Percentiles rank a stretch among this genome's conserved stretches.
Evolutionary conservation across 2,113 vertebrate species (phyloP).

Genomic region (Petrocephalus microphthalmus): DNA sequence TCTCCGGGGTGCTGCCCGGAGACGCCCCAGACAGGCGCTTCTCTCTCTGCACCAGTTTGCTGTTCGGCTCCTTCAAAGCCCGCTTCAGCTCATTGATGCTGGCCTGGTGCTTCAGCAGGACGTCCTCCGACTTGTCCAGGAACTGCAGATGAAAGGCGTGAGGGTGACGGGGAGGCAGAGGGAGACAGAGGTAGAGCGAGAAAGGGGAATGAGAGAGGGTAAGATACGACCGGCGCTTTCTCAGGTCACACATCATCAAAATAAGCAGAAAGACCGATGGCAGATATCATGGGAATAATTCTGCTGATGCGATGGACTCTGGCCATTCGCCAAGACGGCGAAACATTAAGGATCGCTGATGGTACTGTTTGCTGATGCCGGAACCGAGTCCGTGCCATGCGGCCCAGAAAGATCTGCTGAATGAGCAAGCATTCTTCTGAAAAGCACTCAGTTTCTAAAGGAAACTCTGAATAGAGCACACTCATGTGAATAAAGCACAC

Average conservation of each 20-base stretch:
- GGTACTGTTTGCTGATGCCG: slow-evolving; percentile 1
- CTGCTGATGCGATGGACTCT: not conserved
- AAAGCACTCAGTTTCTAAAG: not conserved
- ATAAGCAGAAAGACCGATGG: not conserved
- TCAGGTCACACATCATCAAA: not conserved
- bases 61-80: slow-evolving; percentile 89
- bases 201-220: not conserved
- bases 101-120: slow-evolving; percentile 95
- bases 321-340: not conserved
- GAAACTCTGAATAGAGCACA: not conserved
- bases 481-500: not conserved
- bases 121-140: slow-evolving; percentile 89
- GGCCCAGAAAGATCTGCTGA: not conserved
- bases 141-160: slow-evolving; percentile 63
- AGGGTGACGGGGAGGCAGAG: slow-evolving; percentile 14
- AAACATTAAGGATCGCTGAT: not conserved
- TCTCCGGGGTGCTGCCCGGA: slow-evolving; percentile 74
- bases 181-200: not conserved
- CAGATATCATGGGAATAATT: slow-evolving; percentile 16
- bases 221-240: not conserved
- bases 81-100: slow-evolving; percentile 97
- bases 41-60: slow-evolving; percentile 82
- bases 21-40: slow-evolving; percentile 79
- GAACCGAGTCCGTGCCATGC: not conserved
- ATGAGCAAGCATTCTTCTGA: not conserved